Percentiles rank a stretch among this genome's conserved stretches.
Evolutionary conservation across 1,140 invertebrate genomes (phyloP).

Genomic region (Aporrectodea caliginosa): DNA sequence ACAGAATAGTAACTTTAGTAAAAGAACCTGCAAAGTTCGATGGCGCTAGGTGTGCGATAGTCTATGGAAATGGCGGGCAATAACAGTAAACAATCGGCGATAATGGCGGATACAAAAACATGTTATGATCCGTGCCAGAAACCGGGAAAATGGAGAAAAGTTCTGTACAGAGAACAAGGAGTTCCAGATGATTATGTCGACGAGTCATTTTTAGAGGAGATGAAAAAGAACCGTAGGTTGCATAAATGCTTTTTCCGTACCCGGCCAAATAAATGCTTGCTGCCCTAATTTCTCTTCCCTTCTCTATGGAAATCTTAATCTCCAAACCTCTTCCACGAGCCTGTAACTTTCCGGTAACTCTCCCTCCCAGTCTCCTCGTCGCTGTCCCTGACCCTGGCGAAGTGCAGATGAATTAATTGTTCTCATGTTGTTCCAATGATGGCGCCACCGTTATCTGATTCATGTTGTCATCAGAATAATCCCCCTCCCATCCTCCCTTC

Average conservation of each 20-base stretch:
- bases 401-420: neutral
- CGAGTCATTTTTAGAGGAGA: constrained; percentile 74
- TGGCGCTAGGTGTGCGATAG: too few species aligned
- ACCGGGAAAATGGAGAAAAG: constrained; percentile 69
- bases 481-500: too few species aligned
- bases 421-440: too few species aligned
- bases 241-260: neutral
- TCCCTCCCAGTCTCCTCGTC: neutral
- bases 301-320: neutral
- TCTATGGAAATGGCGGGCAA: too few species aligned
- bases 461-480: too few species aligned
- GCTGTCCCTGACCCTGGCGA: neutral
- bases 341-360: neutral
- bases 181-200: constrained; percentile 91
- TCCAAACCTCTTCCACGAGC: neutral
- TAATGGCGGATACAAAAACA: too few species aligned
- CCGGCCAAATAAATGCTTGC: too few species aligned
- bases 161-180: constrained; percentile 79
- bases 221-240: constrained; percentile 71
- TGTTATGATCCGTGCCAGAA: neutral
- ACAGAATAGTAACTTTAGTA: too few species aligned
- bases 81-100: too few species aligned
- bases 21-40: too few species aligned
- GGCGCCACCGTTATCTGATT: too few species aligned
- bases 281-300: too few species aligned